These are phyloP conservation scores for Epizoanthus illoricatus DNA, from an alignment of 92 coral and sea anemone species.

Conservation along the genomic window DNA sequence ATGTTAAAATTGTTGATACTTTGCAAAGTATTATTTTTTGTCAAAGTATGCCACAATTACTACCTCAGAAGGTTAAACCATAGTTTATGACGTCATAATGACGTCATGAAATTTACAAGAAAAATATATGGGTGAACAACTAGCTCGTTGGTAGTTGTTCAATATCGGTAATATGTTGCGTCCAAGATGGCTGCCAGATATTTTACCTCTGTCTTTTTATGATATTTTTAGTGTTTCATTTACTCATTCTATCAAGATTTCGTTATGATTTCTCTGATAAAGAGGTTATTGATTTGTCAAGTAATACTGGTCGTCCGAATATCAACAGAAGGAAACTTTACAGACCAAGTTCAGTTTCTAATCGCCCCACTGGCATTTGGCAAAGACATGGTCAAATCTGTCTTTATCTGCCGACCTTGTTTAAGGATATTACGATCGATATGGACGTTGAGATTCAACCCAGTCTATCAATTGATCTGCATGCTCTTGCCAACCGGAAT, in stretches of 20 bases:
- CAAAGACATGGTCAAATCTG: conserved; percentile 6
- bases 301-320: neutral
- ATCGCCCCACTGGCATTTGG: conserved; percentile 12
- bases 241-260: neutral
- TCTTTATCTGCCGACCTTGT: conserved; percentile 11
- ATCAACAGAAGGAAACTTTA: conserved; percentile 19
- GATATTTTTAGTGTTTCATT: neutral
- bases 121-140: too few species aligned
- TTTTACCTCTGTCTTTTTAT: too few species aligned
- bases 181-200: too few species aligned
- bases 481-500: neutral
- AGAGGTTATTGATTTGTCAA: neutral
- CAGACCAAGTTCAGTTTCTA: neutral
- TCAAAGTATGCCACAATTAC: too few species aligned
- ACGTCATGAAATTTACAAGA: too few species aligned
- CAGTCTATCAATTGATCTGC: neutral
- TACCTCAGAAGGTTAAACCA: too few species aligned
- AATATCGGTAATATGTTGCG: too few species aligned
- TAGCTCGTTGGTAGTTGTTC: too few species aligned
- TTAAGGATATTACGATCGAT: conserved; percentile 9
- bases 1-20: too few species aligned
- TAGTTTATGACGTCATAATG: too few species aligned
- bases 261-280: neutral
- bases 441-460: conserved; percentile 15
- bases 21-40: too few species aligned